Base-by-base conservation (phyloP, 2,113 vertebrate species). In the Megalops atlanticus region DNA sequence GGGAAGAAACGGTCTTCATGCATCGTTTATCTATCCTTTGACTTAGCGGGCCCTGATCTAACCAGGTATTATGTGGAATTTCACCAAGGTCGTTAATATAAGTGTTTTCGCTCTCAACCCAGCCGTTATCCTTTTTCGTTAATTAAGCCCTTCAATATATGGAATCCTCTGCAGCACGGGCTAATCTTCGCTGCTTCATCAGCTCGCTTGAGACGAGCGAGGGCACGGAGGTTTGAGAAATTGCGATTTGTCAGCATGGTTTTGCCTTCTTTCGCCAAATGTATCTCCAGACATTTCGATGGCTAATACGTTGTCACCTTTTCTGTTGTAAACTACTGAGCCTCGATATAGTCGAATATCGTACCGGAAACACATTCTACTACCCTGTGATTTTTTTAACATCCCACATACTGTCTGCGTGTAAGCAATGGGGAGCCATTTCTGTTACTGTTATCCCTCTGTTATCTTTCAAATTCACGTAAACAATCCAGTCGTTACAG, bases 381-480 rank as follows among this genome's bases (percentile, higher is more conserved):
- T 38, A 71, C 7, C n/a, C 36, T 12, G 33, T 7, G 69, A 4
- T 2, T 71, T 36, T 8, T 15, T 71, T 71, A 11, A 71, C 8
- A 10, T 1, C 14, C 5, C 33, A 36, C 41, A 35, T 39, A 77
- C 35, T 16, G 73, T 41, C 41, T 77, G 69, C 70, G 41, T 52
- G 69, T 69, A 72, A 68, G 70, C 41, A 76, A 77, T 79, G 70
- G 81, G 83, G 81, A 81, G 70, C 78, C 72, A 73, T 82, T 80
- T 71, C 77, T 83, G 72, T 77, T 31, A 31, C 87, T 85, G 84
- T 86, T 83, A 84, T 83, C 70, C 70, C 81, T 79, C 72, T 77
- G 75, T n/a, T n/a, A 76, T 88, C 74, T 80, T 39, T 24, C 77
- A 73, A 79, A 81, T 70, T 43, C 35, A 33, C 31, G 49, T 72